These are phyloP conservation scores for Nezara viridula DNA, from an alignment of 2,888 invertebrate genomes.

Conservation along the genomic window DNA sequence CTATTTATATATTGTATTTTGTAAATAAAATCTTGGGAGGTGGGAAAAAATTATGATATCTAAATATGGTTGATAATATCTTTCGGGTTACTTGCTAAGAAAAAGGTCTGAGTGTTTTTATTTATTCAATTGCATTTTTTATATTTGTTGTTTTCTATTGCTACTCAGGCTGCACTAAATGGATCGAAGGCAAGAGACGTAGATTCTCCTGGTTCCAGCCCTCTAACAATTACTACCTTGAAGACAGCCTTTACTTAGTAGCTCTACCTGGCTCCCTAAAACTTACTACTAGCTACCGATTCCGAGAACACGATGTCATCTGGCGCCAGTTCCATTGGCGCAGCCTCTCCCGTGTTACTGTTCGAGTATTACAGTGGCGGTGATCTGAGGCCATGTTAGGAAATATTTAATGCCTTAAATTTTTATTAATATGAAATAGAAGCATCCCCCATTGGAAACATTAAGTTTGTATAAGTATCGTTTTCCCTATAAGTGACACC, in stretches of 20 bases:
- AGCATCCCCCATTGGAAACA: too few species aligned
- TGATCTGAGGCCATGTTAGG: not conserved
- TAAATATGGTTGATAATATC: too few species aligned
- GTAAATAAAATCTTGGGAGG: too few species aligned
- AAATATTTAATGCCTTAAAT: not conserved
- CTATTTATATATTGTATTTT: too few species aligned
- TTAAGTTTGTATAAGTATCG: too few species aligned
- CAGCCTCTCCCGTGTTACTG: not conserved
- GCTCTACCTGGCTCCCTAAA: not conserved
- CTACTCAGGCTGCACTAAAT: not conserved
- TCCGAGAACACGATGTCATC: not conserved
- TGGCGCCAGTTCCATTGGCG: conserved; percentile 12
- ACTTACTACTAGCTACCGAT: not conserved
- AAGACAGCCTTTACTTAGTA: not conserved
- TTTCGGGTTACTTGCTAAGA: too few species aligned
- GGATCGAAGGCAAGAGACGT: not conserved
- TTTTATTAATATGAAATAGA: too few species aligned
- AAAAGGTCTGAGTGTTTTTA: too few species aligned
- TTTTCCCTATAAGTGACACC: too few species aligned
- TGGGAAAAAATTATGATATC: too few species aligned
- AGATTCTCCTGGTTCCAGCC: not conserved
- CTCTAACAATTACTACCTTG: not conserved
- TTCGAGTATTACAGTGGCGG: not conserved
- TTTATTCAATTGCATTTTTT: too few species aligned
- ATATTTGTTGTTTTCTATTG: too few species aligned